Evolutionary conservation across 2,797 vertebrate species (phyloP), one percentile per base, ranked within the genome.

Genomic region (Cynodonichthys magdalenae): DNA sequence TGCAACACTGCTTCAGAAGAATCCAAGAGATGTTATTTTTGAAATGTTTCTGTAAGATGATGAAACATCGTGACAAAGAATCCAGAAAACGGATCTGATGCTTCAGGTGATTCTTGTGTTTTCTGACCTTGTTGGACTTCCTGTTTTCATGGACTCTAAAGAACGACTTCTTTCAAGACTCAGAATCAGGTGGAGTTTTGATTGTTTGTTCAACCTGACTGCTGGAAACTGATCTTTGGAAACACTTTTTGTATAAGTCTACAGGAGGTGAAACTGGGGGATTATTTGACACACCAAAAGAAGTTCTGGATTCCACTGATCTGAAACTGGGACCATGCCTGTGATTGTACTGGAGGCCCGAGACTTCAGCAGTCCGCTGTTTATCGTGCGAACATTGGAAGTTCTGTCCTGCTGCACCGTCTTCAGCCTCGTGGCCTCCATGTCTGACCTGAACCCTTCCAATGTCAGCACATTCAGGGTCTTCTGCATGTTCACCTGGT

Each of bases 401-500:
- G 69, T 93, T 17, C 42, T 94, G 1, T 84, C 65, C 1, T 57
- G 81, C 36, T 93, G 93, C 62, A 66, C 77, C 14, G 89, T 92
- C 36, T 88, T 94, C 80, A 93, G 93, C 63, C 82, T 94, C 14
- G 89, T 75, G 56, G 77, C 85, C 18, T 87, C 84, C 0, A 45
- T 74, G 57, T 0, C 2, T 27, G 19, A 67, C 0, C 15, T 42
- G 0, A 58, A 1, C 24, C 6, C 0, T 0, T 0, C 1, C 24
- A 6, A 3, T 1, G 0, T 0, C 12, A 2, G 10, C n/a, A 70
- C 45, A 2, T 90, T 90, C 63, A 41, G 34, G 79, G 52, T 50
- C 65, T 90, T 87, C 81, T 92, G 92, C 82, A 92, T 93, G 90
- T 90, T 89, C 28, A 86, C 62, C 71, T 94, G 93, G 93, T 91